These are phyloP conservation scores for Sander vitreus DNA, from an alignment of 2,113 vertebrate genomes.

Conservation along the genomic window DNA sequence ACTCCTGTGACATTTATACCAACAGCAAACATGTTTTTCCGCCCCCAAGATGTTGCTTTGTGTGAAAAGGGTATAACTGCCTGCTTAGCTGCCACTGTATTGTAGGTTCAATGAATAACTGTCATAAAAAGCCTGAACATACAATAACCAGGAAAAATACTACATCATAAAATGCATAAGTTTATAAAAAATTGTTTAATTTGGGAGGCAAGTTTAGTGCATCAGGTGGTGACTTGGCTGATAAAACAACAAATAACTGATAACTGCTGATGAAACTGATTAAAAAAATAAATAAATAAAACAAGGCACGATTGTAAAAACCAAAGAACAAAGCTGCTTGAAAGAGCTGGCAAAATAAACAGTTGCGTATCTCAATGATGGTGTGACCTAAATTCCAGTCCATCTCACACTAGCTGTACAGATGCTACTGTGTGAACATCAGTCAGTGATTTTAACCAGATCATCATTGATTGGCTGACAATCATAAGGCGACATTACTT, in stretches of 20 bases:
- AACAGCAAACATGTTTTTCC: not conserved
- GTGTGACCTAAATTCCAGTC: not conserved
- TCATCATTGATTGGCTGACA: not conserved
- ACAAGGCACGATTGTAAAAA: not conserved
- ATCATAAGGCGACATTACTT: not conserved
- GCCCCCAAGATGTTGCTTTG: not conserved
- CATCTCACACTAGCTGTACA: not conserved
- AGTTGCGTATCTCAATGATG: not conserved
- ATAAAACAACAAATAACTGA: not conserved
- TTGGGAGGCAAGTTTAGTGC: not conserved
- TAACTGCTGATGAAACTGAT: too few relatives aligned
- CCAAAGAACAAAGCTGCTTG: not conserved
- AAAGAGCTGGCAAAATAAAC: slow-evolving; percentile 2
- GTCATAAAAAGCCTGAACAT: not conserved
- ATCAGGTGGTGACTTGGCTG: not conserved
- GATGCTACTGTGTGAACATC: not conserved
- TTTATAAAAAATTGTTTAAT: too few relatives aligned
- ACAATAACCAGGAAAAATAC: too few relatives aligned
- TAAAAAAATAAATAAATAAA: not conserved
- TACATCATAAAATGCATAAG: not conserved
- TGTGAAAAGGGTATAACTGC: not conserved
- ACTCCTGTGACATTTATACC: not conserved
- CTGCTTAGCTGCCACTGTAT: not conserved
- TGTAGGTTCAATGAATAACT: too few relatives aligned
- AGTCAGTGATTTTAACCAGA: not conserved